These are phyloP conservation scores for Tenebrosternarchus preto DNA, from an alignment of 2,113 vertebrate species.

Conservation along the genomic window DNA sequence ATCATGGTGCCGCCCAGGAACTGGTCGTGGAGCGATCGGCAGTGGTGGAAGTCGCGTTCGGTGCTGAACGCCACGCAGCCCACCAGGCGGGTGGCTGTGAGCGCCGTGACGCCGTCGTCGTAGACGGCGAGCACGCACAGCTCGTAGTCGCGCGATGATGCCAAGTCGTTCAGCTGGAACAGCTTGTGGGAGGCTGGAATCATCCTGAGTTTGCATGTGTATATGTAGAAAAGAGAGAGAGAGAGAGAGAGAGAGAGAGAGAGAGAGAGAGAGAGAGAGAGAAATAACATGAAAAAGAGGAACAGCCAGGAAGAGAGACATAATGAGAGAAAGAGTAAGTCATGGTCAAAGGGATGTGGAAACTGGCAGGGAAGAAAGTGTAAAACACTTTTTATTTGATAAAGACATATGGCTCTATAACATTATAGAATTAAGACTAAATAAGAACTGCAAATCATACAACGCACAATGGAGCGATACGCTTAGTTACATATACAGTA, in stretches of 20 bases:
- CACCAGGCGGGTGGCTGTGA: constrained; percentile 78
- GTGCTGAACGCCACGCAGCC: constrained; percentile 80
- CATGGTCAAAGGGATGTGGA: background rate
- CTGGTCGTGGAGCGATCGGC: constrained; percentile 80
- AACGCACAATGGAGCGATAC: constrained; percentile 15
- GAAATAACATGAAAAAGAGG: too few species aligned
- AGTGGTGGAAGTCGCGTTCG: constrained; percentile 75
- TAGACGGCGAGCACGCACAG: constrained; percentile 81
- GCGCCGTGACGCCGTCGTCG: constrained; percentile 77
- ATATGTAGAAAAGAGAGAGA: background rate
- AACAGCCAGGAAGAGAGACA: too few species aligned
- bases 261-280: background rate
- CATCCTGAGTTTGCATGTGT: constrained; percentile 69
- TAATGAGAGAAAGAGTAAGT: background rate
- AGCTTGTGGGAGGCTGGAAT: constrained; percentile 76
- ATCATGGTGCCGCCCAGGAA: constrained; percentile 85
- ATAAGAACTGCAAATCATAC: constrained; percentile 7
- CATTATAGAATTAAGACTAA: constrained; percentile 6
- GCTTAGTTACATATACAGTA: background rate
- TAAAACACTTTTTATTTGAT: background rate
- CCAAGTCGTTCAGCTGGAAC: constrained; percentile 79
- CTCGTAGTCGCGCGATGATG: constrained; percentile 78
- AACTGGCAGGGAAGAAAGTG: background rate
- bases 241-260: background rate
- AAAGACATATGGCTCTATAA: background rate